Conservation (phyloP, 1,140 invertebrate species). For the Belonocnema kinseyi region DNA sequence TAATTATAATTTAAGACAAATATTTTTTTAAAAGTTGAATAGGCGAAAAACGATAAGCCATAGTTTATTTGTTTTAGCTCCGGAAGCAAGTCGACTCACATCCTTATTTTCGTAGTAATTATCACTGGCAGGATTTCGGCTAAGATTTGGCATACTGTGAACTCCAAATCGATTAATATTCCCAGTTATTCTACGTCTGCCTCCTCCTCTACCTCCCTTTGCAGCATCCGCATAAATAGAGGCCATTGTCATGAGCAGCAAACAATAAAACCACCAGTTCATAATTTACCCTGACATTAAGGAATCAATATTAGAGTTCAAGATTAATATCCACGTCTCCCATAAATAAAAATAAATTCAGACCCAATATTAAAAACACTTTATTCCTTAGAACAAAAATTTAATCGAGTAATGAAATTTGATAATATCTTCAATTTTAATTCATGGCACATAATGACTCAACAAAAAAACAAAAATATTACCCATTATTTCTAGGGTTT, state of each 20-base stretch:
- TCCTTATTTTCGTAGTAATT: slow-evolving; percentile 86
- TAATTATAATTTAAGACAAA: too few species aligned
- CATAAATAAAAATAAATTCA: too few species aligned
- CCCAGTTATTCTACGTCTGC: slow-evolving; percentile 69
- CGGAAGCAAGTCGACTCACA: slow-evolving; percentile 72
- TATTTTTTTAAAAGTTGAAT: too few species aligned
- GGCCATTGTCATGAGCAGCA: slow-evolving; percentile 59
- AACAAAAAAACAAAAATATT: too few species aligned
- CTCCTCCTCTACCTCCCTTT: slow-evolving; percentile 69
- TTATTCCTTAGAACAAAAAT: too few species aligned
- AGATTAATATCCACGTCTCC: too few species aligned
- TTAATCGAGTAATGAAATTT: too few species aligned
- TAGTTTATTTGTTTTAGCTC: background rate
- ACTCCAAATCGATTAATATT: slow-evolving; percentile 69
- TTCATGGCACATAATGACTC: too few species aligned
- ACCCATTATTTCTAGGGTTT: too few species aligned
- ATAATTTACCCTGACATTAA: slow-evolving; percentile 60
- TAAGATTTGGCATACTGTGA: slow-evolving; percentile 78
- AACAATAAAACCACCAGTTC: slow-evolving; percentile 59
- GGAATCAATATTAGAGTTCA: slow-evolving; percentile 3
- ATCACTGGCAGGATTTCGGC: slow-evolving; percentile 80
- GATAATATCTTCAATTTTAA: too few species aligned
- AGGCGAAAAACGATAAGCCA: too few species aligned
- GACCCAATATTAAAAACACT: too few species aligned
- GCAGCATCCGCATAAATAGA: slow-evolving; percentile 62